A percentile compares a stretch with the other conserved stretches of the same genome.
phyloP scores from a whole-genome alignment of 2,113 vertebrate species.

The Hirundichthys speculiger region DNA sequence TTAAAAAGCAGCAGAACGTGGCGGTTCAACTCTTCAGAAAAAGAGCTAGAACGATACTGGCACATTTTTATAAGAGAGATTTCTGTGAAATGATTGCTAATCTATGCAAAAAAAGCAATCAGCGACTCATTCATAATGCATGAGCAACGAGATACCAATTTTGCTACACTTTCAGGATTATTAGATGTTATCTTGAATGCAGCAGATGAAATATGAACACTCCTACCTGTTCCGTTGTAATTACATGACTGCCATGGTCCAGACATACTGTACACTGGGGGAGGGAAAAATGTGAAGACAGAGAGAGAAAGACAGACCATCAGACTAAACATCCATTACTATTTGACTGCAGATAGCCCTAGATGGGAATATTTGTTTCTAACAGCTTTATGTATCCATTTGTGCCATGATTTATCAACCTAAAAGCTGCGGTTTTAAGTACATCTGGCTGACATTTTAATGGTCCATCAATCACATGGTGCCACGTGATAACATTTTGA shows the following conservation, averaged over 20 bases:
- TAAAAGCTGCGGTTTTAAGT: slow-evolving; percentile 73
- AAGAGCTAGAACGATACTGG: slow-evolving; percentile 71
- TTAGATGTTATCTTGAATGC: slow-evolving; percentile 83
- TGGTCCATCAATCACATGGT: slow-evolving; percentile 72
- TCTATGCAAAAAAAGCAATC: slow-evolving; percentile 87
- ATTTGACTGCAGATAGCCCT: slow-evolving; percentile 61
- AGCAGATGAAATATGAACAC: slow-evolving; percentile 83
- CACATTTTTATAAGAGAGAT: slow-evolving; percentile 77
- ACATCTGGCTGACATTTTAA: slow-evolving; percentile 77
- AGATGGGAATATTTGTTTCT: slow-evolving; percentile 73
- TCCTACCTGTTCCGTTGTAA: slow-evolving; percentile 81
- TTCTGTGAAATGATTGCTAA: slow-evolving; percentile 86
- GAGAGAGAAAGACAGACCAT: slow-evolving; percentile 58
- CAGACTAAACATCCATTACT: slow-evolving; percentile 67
- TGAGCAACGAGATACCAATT: slow-evolving; percentile 83
- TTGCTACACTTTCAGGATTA: slow-evolving; percentile 83
- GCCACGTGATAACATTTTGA: slow-evolving; percentile 76
- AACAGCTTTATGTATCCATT: slow-evolving; percentile 76
- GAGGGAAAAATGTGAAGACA: slow-evolving; percentile 23
- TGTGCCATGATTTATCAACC: slow-evolving; percentile 74
- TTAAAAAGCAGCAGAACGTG: slow-evolving; percentile 71
- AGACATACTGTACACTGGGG: slow-evolving; percentile 38
- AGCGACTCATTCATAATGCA: slow-evolving; percentile 85
- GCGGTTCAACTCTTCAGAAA: slow-evolving; percentile 72
- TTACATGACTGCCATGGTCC: slow-evolving; percentile 73